Evolutionary conservation across 2,888 invertebrate genomes (phyloP).

Genomic region (Thelaira solivaga): DNA sequence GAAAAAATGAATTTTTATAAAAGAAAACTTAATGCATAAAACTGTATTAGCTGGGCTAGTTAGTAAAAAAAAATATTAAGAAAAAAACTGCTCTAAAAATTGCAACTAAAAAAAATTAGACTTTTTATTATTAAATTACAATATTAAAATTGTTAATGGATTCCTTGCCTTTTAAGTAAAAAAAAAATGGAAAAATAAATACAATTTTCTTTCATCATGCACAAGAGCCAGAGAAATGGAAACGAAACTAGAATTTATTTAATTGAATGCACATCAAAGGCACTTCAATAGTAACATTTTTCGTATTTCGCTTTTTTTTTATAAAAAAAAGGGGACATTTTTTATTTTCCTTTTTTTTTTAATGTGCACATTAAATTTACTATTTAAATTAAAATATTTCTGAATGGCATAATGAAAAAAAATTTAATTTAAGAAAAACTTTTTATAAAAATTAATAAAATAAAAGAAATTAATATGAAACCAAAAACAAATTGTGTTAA

Average conservation of each 20-base stretch:
- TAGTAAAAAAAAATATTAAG: no score
- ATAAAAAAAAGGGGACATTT: not conserved
- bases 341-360: not conserved
- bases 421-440: not conserved
- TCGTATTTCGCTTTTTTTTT: no score
- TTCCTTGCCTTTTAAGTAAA: slow-evolving; percentile 1
- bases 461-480: not conserved
- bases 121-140: no score
- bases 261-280: slow-evolving; percentile 44
- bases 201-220: not conserved
- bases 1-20: not conserved
- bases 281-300: slow-evolving; percentile 18
- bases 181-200: not conserved
- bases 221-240: not conserved
- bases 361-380: not conserved
- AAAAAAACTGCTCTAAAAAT: no score
- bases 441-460: no score
- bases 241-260: slow-evolving; percentile 31
- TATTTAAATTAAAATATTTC: not conserved
- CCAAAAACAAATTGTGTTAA: not conserved
- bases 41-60: slow-evolving; percentile 22
- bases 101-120: not conserved
- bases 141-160: slow-evolving; percentile 40
- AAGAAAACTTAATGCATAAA: not conserved
- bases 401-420: no score